Evolutionary conservation across 1,140 invertebrate genomes (phyloP), one percentile per base, ranked within the genome.

Genomic region (Lepidurus couesii): DNA sequence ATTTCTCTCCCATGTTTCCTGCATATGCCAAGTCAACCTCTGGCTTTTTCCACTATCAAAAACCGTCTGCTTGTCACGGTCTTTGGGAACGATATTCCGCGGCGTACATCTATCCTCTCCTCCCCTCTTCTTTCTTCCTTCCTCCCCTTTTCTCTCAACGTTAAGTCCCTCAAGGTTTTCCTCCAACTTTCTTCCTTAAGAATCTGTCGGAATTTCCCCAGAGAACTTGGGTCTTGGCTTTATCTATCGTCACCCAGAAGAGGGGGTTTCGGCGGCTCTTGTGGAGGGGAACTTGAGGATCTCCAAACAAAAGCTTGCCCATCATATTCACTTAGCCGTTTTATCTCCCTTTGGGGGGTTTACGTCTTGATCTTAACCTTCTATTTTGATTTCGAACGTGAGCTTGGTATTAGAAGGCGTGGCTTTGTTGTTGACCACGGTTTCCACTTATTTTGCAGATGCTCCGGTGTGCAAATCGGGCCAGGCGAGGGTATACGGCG

Each of bases 401-500:
- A 10, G 16, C 65, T 75, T 10, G 16, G 13, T 80, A 42, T 79
- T 75, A 21, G 13, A 16, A 42, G 24, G 44, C 13, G 43, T 11
- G 16, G 65, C 43, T 73, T 80, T 42, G 75, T 77, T 13, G 42
- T 80, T 73, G 26, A 45, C 21, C 75, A 53, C 74, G 74, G 81
- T 84, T 77, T 78, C 34, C 47, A 47, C 21, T 80, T 44, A 78
- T 47, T 81, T 84, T 84, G 7, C 84, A 93, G 92, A 90, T 86
- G 88, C 89, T 11, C 92, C 92, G 2, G 87, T 91, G 11, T 94
- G 92, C 82, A 87, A 88, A 21, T 85, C 87, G 1, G 88, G 88
- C 11, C 92, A 92, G 82, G 86, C 87, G 42, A 89, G 88, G 79
- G 87, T 90, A 21, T 93, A 91, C 82, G 91, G 93, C 16, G 91